Evolutionary conservation across 2,113 vertebrate species (phyloP), one percentile per base, ranked within the genome.

Genomic region (Melanotaenia duboulayi): DNA sequence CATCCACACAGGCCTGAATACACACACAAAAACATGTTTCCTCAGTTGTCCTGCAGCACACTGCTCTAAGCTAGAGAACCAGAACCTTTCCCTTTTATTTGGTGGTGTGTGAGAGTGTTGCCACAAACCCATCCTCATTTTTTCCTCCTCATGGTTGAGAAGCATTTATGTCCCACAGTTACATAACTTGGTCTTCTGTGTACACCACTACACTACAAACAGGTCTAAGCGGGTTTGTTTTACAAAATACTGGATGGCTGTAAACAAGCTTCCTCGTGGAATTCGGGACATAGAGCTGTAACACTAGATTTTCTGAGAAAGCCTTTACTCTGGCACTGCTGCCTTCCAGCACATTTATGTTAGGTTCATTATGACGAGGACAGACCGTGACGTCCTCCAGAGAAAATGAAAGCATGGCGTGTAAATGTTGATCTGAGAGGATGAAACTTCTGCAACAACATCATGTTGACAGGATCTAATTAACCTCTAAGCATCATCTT

Each of bases 391-490:
- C 50, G 75, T 77, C 62, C 17, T 54, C 23, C 39, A 52, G 37
- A n/a, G 6, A 64, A 57, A 65, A 78, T 74, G 40, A 64, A 73
- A 58, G 64, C 67, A 58, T 23, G n/a, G 11, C 4, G 12, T 32
- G 10, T 35, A 71, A 67, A 63, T 44, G 54, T 23, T 35, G 39
- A 67, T 81, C 63, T 65, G 69, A 69, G 44, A 65, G 56, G 64
- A 67, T 66, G 28, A 61, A 74, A 71, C 71, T 71, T 37, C 2
- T 28, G 10, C 37, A 2, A 1, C 42, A 48, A 63, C 58, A 80
- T 85, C 54, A 35, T n/a, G 62, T 63, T 63, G 49, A 70, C 70
- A 81, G 52, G 80, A 86, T 80, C 71, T 65, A 84, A 82, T 86
- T 82, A 87, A 82, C 78, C 79, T 82, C 75, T 82, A 82, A 46